Percentiles rank a stretch among this genome's conserved stretches.
phyloP scores from a whole-genome alignment of 2,888 invertebrate genomes.

The Thymelicus sylvestris region DNA sequence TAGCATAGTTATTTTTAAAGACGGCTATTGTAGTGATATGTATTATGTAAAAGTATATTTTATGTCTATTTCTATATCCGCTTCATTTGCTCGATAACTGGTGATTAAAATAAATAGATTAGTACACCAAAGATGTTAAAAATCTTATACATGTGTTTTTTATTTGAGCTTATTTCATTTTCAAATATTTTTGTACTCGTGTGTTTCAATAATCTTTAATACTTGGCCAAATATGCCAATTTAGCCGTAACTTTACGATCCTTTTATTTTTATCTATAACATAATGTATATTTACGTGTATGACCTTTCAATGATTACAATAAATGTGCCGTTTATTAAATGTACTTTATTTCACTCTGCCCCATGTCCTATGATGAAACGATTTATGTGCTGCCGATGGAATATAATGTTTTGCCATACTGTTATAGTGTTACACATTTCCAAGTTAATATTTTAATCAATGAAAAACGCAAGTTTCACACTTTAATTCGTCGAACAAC shows the following conservation, averaged over 20 bases:
- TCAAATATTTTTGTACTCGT: not conserved
- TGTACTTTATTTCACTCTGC: constrained; percentile 44
- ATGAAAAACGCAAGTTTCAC: no score
- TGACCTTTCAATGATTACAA: constrained; percentile 63
- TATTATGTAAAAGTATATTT: constrained; percentile 64
- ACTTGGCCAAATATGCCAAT: not conserved
- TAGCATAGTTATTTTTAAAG: constrained; percentile 58
- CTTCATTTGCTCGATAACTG: constrained; percentile 39
- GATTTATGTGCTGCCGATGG: no score
- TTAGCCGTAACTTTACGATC: not conserved
- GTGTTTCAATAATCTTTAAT: not conserved
- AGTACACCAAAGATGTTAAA: constrained; percentile 57
- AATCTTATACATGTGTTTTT: constrained; percentile 32
- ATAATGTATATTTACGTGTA: constrained; percentile 44
- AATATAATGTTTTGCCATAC: no score
- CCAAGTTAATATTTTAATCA: no score
- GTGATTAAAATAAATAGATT: constrained; percentile 40
- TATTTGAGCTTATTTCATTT: not conserved
- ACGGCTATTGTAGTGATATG: constrained; percentile 70
- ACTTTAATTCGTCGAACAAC: no score
- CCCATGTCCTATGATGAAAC: no score
- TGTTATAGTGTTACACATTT: no score
- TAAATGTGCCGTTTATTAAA: constrained; percentile 65
- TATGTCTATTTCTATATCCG: constrained; percentile 50
- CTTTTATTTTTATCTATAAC: constrained; percentile 27